A percentile compares a stretch with the other conserved stretches of the same genome.
Evolutionary conservation across 1,140 invertebrate genomes (phyloP).

Genomic region (Gonioctena quinquepunctata): DNA sequence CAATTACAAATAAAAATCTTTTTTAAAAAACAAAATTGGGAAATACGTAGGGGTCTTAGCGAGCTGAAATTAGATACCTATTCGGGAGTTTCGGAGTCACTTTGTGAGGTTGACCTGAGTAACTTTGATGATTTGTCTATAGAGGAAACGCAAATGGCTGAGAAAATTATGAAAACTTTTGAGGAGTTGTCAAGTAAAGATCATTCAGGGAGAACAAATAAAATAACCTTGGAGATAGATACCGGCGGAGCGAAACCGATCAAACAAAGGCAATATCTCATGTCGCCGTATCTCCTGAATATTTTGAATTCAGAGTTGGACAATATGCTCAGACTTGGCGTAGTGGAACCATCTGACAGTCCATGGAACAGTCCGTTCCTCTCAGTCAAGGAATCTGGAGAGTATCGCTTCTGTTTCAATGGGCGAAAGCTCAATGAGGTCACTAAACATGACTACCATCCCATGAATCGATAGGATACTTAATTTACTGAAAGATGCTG

Average conservation of each 20-base stretch:
- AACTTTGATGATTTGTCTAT: too few species aligned
- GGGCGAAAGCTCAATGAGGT: slow-evolving; percentile 49
- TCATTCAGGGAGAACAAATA: not conserved
- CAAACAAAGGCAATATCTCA: slow-evolving; percentile 11
- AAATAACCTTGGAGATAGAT: slow-evolving; percentile 23
- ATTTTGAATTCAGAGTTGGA: slow-evolving; percentile 21
- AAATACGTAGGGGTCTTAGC: too few species aligned
- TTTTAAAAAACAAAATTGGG: too few species aligned
- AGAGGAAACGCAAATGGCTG: too few species aligned
- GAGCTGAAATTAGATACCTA: too few species aligned
- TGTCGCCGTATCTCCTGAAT: slow-evolving; percentile 16
- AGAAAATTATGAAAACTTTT: too few species aligned
- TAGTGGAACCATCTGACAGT: slow-evolving; percentile 21
- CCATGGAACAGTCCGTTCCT: slow-evolving; percentile 25
- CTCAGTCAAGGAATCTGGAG: slow-evolving; percentile 23
- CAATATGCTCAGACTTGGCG: slow-evolving; percentile 17
- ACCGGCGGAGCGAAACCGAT: slow-evolving; percentile 11
- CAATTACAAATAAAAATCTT: too few species aligned
- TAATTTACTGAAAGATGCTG: too few species aligned
- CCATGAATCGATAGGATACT: slow-evolving; percentile 11
- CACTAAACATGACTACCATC: slow-evolving; percentile 46
- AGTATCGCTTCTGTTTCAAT: slow-evolving; percentile 48
- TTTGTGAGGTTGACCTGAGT: too few species aligned
- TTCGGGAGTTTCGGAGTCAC: too few species aligned
- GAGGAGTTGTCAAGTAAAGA: too few species aligned